phyloP scores from a whole-genome alignment of 2,888 invertebrate genomes.

The Mythimna albipuncta region DNA sequence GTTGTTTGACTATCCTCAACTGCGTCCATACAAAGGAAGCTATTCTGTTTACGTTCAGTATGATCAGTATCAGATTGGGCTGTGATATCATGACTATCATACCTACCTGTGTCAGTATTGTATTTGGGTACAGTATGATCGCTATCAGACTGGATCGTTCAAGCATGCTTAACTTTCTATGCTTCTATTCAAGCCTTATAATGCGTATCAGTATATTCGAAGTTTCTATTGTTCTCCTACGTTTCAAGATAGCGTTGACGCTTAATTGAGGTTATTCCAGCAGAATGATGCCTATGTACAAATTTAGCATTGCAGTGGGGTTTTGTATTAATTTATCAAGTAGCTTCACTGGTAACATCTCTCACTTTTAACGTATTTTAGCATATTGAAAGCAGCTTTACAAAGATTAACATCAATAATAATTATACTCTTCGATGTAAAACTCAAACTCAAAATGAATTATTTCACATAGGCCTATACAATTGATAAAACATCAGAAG shows the following conservation, averaged over 20 bases:
- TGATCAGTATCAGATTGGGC: slow-evolving; percentile 2
- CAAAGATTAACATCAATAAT: no score
- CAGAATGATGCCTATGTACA: neutral
- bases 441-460: neutral
- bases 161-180: slow-evolving; percentile 9
- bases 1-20: slow-evolving; percentile 5
- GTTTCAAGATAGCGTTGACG: neutral
- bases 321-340: neutral
- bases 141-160: slow-evolving; percentile 2
- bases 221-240: slow-evolving; percentile 17
- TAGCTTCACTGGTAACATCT: neutral
- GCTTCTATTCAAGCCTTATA: neutral
- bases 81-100: neutral
- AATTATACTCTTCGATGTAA: neutral
- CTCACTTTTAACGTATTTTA: neutral
- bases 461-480: no score
- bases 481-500: no score
- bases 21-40: slow-evolving; percentile 5
- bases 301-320: no score
- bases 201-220: neutral
- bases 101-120: neutral
- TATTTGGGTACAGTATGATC: neutral
- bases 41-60: slow-evolving; percentile 4
- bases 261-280: neutral
- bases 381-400: no score